Percentiles rank a stretch among this genome's conserved stretches.
Conservation (phyloP, 2,797 vertebrate species). For the Passerculus sandwichensis region DNA sequence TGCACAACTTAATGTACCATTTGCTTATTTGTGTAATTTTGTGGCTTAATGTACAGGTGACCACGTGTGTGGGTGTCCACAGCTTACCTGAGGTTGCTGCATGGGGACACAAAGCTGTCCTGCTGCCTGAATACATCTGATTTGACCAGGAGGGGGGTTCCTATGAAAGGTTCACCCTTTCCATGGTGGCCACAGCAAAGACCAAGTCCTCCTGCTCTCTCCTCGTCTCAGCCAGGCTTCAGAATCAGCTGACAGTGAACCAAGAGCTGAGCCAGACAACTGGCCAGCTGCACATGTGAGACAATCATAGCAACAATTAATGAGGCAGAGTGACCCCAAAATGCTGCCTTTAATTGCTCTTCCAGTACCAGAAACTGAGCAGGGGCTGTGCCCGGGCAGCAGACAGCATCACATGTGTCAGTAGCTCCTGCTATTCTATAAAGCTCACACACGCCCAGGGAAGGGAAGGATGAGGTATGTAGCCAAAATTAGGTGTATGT, state of each 20-base stretch:
- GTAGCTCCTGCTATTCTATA: constrained; percentile 16
- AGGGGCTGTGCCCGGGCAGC: background rate
- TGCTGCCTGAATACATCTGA: background rate
- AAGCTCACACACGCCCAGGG: constrained; percentile 1
- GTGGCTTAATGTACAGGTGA: background rate
- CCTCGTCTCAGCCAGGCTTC: background rate
- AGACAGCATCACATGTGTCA: background rate
- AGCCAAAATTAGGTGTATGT: constrained; percentile 56
- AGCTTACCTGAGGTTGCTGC: background rate
- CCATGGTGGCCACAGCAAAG: background rate
- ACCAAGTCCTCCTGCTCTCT: background rate
- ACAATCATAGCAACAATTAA: background rate
- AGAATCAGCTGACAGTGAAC: background rate
- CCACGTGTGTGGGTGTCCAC: fast-evolving
- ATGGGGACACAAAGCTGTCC: background rate
- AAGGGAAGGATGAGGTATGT: constrained; percentile 38
- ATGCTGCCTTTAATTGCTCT: background rate
- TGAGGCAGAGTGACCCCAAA: background rate
- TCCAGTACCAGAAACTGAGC: background rate
- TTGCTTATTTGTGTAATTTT: background rate
- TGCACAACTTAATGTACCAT: background rate
- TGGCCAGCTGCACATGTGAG: background rate
- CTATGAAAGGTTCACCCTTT: background rate
- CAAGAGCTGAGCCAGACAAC: background rate
- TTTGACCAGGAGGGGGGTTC: background rate